These are phyloP conservation scores for Brachypteracias leptosomus DNA, from an alignment of 2,113 vertebrate genomes.

Conservation along the genomic window DNA sequence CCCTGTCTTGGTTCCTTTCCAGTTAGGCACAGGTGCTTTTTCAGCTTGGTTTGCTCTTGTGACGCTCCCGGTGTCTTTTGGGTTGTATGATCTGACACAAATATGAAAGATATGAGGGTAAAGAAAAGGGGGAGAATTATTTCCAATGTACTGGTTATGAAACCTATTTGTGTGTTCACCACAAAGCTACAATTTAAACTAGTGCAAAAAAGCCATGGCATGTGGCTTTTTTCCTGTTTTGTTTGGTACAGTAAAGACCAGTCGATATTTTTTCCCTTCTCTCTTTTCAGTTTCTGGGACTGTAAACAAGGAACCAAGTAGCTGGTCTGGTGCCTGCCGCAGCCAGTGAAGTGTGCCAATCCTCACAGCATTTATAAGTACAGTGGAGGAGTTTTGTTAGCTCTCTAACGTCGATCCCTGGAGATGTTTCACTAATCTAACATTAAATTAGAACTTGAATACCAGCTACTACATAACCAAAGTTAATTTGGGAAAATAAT, in stretches of 20 bases:
- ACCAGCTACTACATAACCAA: constrained; percentile 41
- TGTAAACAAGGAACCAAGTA: not conserved
- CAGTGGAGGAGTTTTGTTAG: constrained; percentile 5
- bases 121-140: not conserved
- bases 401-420: not conserved
- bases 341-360: not conserved
- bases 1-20: not conserved
- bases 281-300: not conserved
- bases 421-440: constrained; percentile 49
- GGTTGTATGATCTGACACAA: not conserved
- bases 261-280: not conserved
- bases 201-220: not conserved
- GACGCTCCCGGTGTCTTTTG: rapidly evolving
- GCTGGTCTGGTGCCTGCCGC: not conserved
- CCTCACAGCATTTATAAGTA: not conserved
- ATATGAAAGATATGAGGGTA: not conserved
- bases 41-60: not conserved
- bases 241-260: not conserved
- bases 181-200: not conserved
- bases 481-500: constrained; percentile 72
- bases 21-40: not conserved
- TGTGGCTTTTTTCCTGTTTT: not conserved
- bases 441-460: constrained; percentile 64
- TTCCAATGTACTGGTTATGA: not conserved
- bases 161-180: not conserved